Evolutionary conservation across 1,140 invertebrate species (phyloP), one percentile per base, ranked within the genome.

Genomic region (Dermatophagoides farinae): DNA sequence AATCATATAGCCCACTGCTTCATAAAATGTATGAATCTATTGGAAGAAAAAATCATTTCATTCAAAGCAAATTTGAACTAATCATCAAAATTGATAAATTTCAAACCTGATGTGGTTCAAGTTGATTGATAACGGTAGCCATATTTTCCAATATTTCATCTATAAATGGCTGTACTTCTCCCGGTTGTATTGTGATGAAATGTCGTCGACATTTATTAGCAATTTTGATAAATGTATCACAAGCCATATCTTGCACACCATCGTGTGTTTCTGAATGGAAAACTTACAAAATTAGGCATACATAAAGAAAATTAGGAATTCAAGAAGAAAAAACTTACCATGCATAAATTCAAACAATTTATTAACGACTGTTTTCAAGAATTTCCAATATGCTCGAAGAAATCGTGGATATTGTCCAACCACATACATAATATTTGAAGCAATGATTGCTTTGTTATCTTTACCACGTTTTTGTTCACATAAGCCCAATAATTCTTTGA

Each of bases 301-400:
- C 53, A 2, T 5, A 16, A 25, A n/a, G 2, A 38, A 18, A 37
- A 41, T 22, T 50, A 4, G 47, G 23, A 20, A 50, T 8, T 12
- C 18, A 18, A 55, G 10, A 12, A 23, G 41, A 20, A 51, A 40
- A 22, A 37, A 67, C 67, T 74, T 68, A 84, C 82, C 85, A 75
- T 99, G 96, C 96, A 99, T 99, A 72, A 99, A 99, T 76, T 99
- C 96, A 77, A 99, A 99, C 40, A 99, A 77, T 77, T 99, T 99
- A 77, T 98, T 98, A 50, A 99, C 93, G 69, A 99, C 96, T 60
- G 96, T 99, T 77, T 99, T 99, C n/a, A 99, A 78, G 75, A 99
- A 99, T 73, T 96, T 93, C 96, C 96, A 99, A 75, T 99, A 96
- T n/a, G 91, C 92, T 67, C 91, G 77, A 43, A 99, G 77, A 75